phyloP scores from a whole-genome alignment of 2,113 vertebrate genomes.

The Octodon degus region DNA sequence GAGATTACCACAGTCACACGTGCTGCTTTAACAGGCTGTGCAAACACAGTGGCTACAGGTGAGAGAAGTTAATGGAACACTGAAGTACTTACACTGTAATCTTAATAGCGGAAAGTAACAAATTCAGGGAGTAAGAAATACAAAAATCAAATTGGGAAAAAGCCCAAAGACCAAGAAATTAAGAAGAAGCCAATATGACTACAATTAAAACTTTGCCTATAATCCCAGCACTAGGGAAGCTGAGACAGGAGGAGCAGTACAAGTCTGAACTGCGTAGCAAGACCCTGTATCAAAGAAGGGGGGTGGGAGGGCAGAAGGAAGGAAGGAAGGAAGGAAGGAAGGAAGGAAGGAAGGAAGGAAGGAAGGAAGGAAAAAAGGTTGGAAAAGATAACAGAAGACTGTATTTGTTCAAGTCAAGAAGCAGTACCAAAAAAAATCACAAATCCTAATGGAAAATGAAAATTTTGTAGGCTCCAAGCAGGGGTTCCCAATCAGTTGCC shows the following conservation, averaged over 20 bases:
- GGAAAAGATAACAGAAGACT: neutral
- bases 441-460: neutral
- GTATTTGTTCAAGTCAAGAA: neutral
- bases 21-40: neutral
- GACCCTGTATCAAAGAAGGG: too few relatives aligned
- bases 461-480: neutral
- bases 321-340: too few relatives aligned
- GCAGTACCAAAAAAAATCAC: neutral
- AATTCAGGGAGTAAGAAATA: neutral
- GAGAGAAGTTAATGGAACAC: neutral
- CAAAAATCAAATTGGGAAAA: slow-evolving; percentile 17
- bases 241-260: too few relatives aligned
- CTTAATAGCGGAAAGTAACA: neutral
- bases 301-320: too few relatives aligned
- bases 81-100: neutral
- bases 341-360: too few relatives aligned
- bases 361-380: neutral
- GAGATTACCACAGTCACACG: neutral
- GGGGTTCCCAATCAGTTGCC: neutral
- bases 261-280: too few relatives aligned
- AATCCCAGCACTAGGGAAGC: too few relatives aligned
- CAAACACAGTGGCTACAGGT: neutral
- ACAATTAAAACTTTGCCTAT: neutral
- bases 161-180: neutral
- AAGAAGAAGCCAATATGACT: neutral